Conservation (phyloP, 2,888 invertebrate genomes). For the Lingula anatina region DNA sequence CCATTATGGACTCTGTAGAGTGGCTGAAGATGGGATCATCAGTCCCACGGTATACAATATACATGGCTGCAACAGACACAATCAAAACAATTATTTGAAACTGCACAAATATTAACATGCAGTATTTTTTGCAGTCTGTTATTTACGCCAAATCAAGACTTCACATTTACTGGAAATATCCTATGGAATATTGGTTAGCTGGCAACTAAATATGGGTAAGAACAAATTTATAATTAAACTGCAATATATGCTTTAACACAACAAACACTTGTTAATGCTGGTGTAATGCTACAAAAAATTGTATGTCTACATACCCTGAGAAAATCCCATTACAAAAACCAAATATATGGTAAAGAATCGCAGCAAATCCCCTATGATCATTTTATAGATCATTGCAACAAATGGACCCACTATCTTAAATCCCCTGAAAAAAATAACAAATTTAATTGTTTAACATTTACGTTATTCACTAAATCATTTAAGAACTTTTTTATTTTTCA, state of each 20-base stretch:
- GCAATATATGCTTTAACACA: too few relatives aligned
- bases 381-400: conserved; percentile 99
- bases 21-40: conserved; percentile 53
- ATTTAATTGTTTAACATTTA: not conserved
- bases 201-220: too few relatives aligned
- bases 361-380: conserved; percentile 93
- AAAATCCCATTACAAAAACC: conserved; percentile 95
- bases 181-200: too few relatives aligned
- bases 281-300: too few relatives aligned
- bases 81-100: not conserved
- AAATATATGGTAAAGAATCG: conserved; percentile 94
- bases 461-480: too few relatives aligned
- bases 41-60: conserved; percentile 46
- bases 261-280: too few relatives aligned
- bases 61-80: conserved; percentile 46
- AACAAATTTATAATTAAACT: too few relatives aligned
- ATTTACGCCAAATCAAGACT: too few relatives aligned
- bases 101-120: not conserved
- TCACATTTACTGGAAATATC: too few relatives aligned
- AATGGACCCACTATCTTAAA: conserved; percentile 98
- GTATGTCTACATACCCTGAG: conserved; percentile 83
- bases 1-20: conserved; percentile 91
- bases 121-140: too few relatives aligned
- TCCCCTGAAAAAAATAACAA: conserved; percentile 63
- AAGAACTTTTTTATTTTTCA: too few relatives aligned